phyloP scores from a whole-genome alignment of 2,888 invertebrate genomes.

The Incurvaria masculella region DNA sequence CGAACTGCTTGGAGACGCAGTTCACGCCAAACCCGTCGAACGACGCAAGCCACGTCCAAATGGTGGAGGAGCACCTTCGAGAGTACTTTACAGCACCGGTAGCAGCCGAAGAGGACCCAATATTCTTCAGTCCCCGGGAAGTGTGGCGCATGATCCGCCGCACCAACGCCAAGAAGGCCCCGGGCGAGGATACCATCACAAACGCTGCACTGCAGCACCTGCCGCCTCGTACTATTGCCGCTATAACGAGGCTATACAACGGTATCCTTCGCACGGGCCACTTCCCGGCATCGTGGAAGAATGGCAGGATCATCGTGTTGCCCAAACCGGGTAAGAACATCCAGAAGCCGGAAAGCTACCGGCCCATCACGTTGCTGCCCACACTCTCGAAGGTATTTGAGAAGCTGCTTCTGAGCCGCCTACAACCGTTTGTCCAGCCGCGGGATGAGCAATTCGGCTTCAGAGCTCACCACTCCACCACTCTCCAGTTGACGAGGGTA shows the following conservation, averaged over 20 bases:
- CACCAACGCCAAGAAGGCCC: slow-evolving; percentile 10
- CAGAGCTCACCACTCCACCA: neutral
- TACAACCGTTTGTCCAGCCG: neutral
- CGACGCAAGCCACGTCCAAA: neutral
- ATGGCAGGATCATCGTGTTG: slow-evolving; percentile 13
- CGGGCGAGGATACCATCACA: slow-evolving; percentile 13
- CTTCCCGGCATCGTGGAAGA: slow-evolving; percentile 14
- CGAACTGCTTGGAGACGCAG: neutral
- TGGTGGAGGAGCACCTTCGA: neutral
- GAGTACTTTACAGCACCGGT: too few relatives aligned
- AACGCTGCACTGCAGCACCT: slow-evolving; percentile 13
- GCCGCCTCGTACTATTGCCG: slow-evolving; percentile 8
- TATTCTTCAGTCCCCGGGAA: slow-evolving; percentile 10
- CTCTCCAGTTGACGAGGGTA: slow-evolving; percentile 16
- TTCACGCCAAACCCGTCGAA: neutral
- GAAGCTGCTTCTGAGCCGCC: neutral
- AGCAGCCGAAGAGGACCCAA: neutral
- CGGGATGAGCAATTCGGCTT: slow-evolving; percentile 1
- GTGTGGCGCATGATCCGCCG: neutral
- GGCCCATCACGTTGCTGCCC: slow-evolving; percentile 15
- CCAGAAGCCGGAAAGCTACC: slow-evolving; percentile 14
- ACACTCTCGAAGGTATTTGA: slow-evolving; percentile 12
- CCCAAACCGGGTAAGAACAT: slow-evolving; percentile 18
- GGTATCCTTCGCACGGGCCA: slow-evolving; percentile 16
- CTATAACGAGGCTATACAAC: slow-evolving; percentile 13